phyloP scores from a whole-genome alignment of 1,140 invertebrate species.

The Periplaneta americana region DNA sequence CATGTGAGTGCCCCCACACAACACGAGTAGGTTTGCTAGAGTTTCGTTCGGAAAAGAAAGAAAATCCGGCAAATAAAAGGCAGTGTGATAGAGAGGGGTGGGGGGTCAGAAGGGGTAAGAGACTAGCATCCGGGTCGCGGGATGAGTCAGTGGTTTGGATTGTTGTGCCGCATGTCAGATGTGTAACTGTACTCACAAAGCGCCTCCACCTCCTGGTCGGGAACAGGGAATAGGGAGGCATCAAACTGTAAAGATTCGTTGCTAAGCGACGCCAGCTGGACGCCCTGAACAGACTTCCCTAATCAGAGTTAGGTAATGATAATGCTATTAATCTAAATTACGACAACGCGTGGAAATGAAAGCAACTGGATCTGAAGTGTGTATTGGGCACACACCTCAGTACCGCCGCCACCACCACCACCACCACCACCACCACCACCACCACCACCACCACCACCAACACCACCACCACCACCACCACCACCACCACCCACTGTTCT shows the following conservation, averaged over 20 bases:
- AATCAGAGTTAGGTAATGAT: too few relatives aligned
- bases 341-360: neutral
- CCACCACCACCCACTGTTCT: too few relatives aligned
- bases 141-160: neutral
- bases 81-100: neutral
- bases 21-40: neutral
- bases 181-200: neutral
- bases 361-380: neutral
- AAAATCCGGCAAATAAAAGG: neutral
- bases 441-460: too few relatives aligned
- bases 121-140: neutral
- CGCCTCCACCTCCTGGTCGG: too few relatives aligned
- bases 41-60: neutral
- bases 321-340: neutral
- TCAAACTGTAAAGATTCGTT: neutral
- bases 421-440: too few relatives aligned
- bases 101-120: neutral
- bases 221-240: neutral
- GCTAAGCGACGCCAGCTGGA: neutral
- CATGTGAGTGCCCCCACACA: neutral
- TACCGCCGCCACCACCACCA: too few relatives aligned
- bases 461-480: too few relatives aligned
- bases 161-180: neutral
- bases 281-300: too few relatives aligned
- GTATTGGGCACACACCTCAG: too few relatives aligned